A percentile compares a stretch with the other conserved stretches of the same genome.
These are phyloP conservation scores for Aquatica leii DNA, from an alignment of 2,888 invertebrate genomes.

Conservation along the genomic window DNA sequence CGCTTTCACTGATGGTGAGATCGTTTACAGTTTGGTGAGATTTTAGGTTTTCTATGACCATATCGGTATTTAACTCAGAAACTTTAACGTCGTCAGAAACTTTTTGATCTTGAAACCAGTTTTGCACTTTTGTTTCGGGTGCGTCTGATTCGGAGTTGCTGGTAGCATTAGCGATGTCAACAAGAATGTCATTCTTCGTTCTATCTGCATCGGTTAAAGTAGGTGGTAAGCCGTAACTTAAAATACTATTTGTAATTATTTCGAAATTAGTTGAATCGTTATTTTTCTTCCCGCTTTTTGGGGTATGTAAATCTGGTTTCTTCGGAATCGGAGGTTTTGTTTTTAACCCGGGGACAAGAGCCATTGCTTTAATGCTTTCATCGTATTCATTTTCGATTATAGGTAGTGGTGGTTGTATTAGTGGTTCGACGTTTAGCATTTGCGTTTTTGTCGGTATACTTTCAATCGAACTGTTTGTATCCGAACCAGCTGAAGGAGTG, in stretches of 20 bases:
- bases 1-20: not conserved
- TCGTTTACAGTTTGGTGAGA: conserved; percentile 1
- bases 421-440: not conserved
- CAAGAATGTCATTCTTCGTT: not conserved
- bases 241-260: conserved; percentile 16
- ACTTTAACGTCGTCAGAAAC: conserved; percentile 12
- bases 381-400: conserved; percentile 9
- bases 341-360: conserved; percentile 53
- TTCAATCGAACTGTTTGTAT: conserved; percentile 16
- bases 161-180: conserved; percentile 16
- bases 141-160: conserved; percentile 18
- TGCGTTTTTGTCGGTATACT: not conserved
- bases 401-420: conserved; percentile 8
- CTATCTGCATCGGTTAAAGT: not conserved
- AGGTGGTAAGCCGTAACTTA: conserved; percentile 18
- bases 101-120: conserved; percentile 42
- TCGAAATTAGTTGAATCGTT: conserved; percentile 13
- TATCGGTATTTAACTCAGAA: conserved; percentile 28
- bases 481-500: conserved; percentile 18
- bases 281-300: too few species aligned
- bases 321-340: conserved; percentile 57
- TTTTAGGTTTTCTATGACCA: conserved; percentile 27
- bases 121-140: conserved; percentile 35
- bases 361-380: conserved; percentile 22
- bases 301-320: conserved; percentile 40